Base-by-base conservation (phyloP, 2,888 invertebrate genomes). In the Syrista parreyssii region DNA sequence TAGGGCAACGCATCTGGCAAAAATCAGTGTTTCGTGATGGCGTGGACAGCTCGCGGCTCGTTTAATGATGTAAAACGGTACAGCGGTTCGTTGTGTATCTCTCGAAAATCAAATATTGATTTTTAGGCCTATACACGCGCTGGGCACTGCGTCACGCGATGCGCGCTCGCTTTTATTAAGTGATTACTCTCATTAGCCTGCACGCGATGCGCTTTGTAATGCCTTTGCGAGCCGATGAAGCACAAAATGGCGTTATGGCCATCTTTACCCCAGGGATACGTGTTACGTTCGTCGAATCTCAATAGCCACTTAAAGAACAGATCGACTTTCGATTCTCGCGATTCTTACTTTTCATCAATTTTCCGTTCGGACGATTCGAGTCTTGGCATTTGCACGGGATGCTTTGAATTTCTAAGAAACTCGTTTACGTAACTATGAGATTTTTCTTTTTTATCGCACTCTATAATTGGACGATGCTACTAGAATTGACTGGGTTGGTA, bases 141-240 rank as follows among this genome's bases (percentile, higher is more conserved):
- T 36, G 74, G 74, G 74, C 33, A 76, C 23, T 55, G 55, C 81
- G 82, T 89, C 89, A 88, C 89, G 89, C 89, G 87, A 88, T 88
- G 84, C 82, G 82, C 82, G 75, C 79, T 87, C 85, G 87, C 86
- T 87, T 89, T 90, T 91, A 91, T 91, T 91, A 90, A 91, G 89
- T 89, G 91, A 91, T 91, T 91, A 91, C 89, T 89, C 90, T 90
- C 90, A 91, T 91, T 91, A 90, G 89, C 83, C 82, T 85, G 90
- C 91, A 91, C 91, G 90, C 90, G 90, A 91, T 90, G 87, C 86
- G 87, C 88, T 89, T 89, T 89, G 87, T 83, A 78, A 78, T 80
- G 78, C 77, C 75, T 80, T 79, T 69, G 69, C 71, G 76, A 77
- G 76, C 76, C 79, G 79, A 77, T 74, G 76, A 77, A 74, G 68